Conservation (phyloP, 2,797 vertebrate genomes). For the Furcifer pardalis region DNA sequence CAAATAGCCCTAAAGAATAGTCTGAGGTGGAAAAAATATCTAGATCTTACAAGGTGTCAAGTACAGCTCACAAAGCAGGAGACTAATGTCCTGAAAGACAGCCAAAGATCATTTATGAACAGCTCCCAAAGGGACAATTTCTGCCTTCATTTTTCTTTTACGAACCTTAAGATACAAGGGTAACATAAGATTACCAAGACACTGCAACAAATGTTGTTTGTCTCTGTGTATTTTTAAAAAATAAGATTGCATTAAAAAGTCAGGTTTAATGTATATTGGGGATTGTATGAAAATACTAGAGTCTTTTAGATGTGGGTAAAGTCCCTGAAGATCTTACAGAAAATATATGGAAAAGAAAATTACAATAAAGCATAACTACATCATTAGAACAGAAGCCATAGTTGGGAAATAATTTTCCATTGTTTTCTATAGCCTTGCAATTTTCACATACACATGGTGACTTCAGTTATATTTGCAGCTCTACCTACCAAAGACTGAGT, state of each 20-base stretch:
- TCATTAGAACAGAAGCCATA: conserved; percentile 5
- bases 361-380: conserved; percentile 68
- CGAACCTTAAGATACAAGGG: conserved; percentile 48
- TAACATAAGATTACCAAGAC: conserved; percentile 61
- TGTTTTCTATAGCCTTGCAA: conserved; percentile 43
- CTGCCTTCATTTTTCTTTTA: conserved; percentile 60
- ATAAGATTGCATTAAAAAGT: conserved; percentile 64
- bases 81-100: conserved; percentile 60
- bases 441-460: conserved; percentile 44
- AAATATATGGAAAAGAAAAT: conserved; percentile 73
- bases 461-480: conserved; percentile 38
- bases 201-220: conserved; percentile 27
- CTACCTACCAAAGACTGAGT: neutral
- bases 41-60: conserved; percentile 61
- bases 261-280: conserved; percentile 68
- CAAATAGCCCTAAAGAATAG: conserved; percentile 52
- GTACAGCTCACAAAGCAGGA: conserved; percentile 65
- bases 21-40: conserved; percentile 39
- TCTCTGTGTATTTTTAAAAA: conserved; percentile 28
- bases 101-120: conserved; percentile 67
- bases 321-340: conserved; percentile 71
- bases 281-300: conserved; percentile 72
- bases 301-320: conserved; percentile 68
- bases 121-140: conserved; percentile 68
- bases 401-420: conserved; percentile 31